Evolutionary conservation across 2,888 invertebrate species (phyloP).

Genomic region (Endomychus coccineus): DNA sequence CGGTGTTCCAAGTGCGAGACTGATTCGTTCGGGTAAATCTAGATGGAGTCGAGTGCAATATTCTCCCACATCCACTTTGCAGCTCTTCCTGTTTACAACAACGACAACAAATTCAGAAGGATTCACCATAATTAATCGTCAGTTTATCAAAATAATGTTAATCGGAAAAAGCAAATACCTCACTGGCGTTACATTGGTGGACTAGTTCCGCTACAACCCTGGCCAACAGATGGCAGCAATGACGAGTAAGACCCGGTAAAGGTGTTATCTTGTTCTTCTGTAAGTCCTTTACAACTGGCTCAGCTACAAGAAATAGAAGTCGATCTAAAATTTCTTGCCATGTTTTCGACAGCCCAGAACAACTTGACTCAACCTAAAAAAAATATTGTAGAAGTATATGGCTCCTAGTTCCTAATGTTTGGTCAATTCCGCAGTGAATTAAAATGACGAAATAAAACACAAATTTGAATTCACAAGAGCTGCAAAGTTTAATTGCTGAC

Average conservation of each 20-base stretch:
- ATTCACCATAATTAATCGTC: not conserved
- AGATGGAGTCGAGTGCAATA: conserved; percentile 77
- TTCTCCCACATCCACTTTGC: conserved; percentile 64
- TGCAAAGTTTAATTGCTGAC: too few relatives aligned
- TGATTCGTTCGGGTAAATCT: conserved; percentile 87
- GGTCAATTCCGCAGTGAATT: too few relatives aligned
- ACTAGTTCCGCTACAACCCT: conserved; percentile 83
- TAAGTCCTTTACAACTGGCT: conserved; percentile 61
- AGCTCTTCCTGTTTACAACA: conserved; percentile 52
- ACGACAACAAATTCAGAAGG: not conserved
- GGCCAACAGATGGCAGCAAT: conserved; percentile 70
- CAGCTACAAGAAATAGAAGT: conserved; percentile 71
- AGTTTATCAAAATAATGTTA: conserved; percentile 1
- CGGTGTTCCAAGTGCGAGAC: conserved; percentile 92
- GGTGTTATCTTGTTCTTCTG: conserved; percentile 41
- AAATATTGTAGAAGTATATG: too few relatives aligned
- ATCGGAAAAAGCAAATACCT: conserved; percentile 46
- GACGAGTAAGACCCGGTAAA: conserved; percentile 37
- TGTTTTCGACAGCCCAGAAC: conserved; percentile 35
- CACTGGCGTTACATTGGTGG: conserved; percentile 68
- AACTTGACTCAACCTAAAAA: conserved; percentile 41
- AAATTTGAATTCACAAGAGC: too few relatives aligned
- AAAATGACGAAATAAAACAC: too few relatives aligned
- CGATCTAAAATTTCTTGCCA: conserved; percentile 70
- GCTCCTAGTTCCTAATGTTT: too few relatives aligned